These are phyloP conservation scores for Neodiprion pinetum DNA, from an alignment of 1,140 invertebrate species.

Conservation along the genomic window DNA sequence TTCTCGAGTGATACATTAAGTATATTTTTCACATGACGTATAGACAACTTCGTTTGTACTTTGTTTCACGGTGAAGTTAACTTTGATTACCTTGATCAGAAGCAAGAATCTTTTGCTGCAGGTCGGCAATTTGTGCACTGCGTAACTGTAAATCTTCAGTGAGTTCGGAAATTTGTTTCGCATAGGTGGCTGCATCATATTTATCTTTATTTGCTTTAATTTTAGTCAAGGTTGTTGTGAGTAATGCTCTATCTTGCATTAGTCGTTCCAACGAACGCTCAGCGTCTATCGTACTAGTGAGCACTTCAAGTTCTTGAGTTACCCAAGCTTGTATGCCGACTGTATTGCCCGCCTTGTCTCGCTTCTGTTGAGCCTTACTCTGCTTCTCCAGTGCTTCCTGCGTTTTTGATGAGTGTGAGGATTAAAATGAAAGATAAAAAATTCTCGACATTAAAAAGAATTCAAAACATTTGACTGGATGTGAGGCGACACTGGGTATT, in stretches of 20 bases:
- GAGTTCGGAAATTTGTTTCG: slow-evolving; percentile 65
- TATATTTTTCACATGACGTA: too few relatives aligned
- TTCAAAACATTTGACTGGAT: slow-evolving; percentile 17
- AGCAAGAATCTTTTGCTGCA: slow-evolving; percentile 85
- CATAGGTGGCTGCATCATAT: slow-evolving; percentile 43
- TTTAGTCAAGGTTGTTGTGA: slow-evolving; percentile 62
- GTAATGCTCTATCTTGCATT: slow-evolving; percentile 72
- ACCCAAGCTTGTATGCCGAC: slow-evolving; percentile 66
- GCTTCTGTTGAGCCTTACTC: slow-evolving; percentile 60
- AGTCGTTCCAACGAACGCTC: slow-evolving; percentile 76
- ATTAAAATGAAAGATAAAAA: slow-evolving; percentile 10
- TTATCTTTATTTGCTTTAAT: slow-evolving; percentile 51
- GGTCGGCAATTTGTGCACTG: slow-evolving; percentile 80
- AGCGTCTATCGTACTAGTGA: slow-evolving; percentile 76
- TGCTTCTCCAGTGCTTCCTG: slow-evolving; percentile 70
- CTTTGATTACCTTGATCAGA: slow-evolving; percentile 69
- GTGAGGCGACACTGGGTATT: neutral
- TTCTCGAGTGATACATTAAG: too few relatives aligned
- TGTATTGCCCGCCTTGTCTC: slow-evolving; percentile 56
- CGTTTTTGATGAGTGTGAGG: slow-evolving; percentile 21
- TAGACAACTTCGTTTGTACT: too few relatives aligned
- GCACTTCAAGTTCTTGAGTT: slow-evolving; percentile 77
- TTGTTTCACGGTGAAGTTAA: slow-evolving; percentile 10
- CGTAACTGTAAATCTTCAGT: slow-evolving; percentile 74
- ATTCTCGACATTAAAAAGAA: slow-evolving; percentile 9